Evolutionary conservation across 1,140 invertebrate species (phyloP), one percentile per base, ranked within the genome.

Genomic region (Philotrypesis tridentata): DNA sequence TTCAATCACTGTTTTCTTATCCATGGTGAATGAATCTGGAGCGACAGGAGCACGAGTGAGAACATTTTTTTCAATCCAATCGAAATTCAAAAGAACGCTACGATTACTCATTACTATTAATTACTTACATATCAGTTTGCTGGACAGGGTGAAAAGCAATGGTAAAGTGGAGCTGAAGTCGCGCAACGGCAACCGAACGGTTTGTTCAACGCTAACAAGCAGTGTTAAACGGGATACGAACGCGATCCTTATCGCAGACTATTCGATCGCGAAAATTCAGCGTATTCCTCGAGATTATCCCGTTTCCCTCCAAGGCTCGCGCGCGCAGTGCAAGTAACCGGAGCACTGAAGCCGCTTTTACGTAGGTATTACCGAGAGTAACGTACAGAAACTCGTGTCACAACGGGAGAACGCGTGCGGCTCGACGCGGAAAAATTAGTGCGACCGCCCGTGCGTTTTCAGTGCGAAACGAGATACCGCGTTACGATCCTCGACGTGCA

Each of bases 21-120:
- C 83, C 83, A 84, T 82, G n/a, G 23, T 80, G 65, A 27, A 31
- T 37, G 23, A 71, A 33, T 74, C 76, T 82, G 72, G 33, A 77
- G 23, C 60, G 14, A 73, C 68, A 73, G 60, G 12, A 31, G 40
- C 40, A 55, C 21, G 76, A 75, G 17, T 31, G 63, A 37, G 2
- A 71, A n/a, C 9, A 9, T 55, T 43, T 43, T 43, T 14, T 6
- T 21, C 21, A 55, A 55, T 5, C 17, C 4, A 27, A 60, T 4
- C 6, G 55, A 60, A 71, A 43, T 29, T 1, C 9, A 23, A 60
- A 14, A 33, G 17, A 31, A 12, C 7, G 11, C n/a, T 63, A n/a
- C 75, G 29, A 77, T 9, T 14, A 40, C 5, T 7, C 2, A 21
- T 55, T 1, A 21, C 17, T 0, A 3, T 21, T 55, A 55, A 55